Conservation (phyloP, 2,888 invertebrate genomes). For the Clitarchus hookeri region DNA sequence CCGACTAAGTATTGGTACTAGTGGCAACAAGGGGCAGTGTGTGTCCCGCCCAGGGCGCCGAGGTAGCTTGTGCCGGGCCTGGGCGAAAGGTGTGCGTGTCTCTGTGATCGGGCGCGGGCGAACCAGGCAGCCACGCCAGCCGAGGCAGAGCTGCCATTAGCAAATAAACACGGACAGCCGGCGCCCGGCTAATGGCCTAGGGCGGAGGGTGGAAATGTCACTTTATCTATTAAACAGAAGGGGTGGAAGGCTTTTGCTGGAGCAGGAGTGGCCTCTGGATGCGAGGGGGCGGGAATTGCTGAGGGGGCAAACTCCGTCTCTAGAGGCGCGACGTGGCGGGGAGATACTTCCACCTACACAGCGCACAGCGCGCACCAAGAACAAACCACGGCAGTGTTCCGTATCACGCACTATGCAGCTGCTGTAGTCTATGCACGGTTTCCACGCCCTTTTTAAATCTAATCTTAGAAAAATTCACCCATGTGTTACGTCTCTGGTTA, state of each 20-base stretch:
- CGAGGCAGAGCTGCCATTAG: not conserved
- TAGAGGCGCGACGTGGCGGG: not conserved
- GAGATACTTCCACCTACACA: not conserved
- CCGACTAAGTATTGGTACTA: too few relatives aligned
- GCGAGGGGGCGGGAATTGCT: not conserved
- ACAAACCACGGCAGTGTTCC: too few relatives aligned
- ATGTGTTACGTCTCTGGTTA: too few relatives aligned
- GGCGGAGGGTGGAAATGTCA: constrained; percentile 20
- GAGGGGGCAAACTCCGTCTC: not conserved
- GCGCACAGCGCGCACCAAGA: not conserved
- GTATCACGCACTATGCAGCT: too few relatives aligned
- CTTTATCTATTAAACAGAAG: constrained; percentile 27
- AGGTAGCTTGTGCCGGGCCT: too few relatives aligned
- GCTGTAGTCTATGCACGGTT: too few relatives aligned
- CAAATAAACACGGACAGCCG: not conserved
- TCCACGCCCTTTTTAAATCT: too few relatives aligned
- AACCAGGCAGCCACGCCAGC: not conserved
- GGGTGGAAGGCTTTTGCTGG: not conserved
- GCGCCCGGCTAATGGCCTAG: not conserved
- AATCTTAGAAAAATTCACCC: too few relatives aligned
- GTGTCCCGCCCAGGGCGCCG: too few relatives aligned
- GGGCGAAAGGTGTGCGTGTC: too few relatives aligned
- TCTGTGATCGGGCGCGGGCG: too few relatives aligned
- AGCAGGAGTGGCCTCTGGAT: not conserved
- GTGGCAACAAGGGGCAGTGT: too few relatives aligned